Percentiles rank a stretch among this genome's conserved stretches.
phyloP scores from a whole-genome alignment of 2,113 vertebrate species.

The Otus sunia region DNA sequence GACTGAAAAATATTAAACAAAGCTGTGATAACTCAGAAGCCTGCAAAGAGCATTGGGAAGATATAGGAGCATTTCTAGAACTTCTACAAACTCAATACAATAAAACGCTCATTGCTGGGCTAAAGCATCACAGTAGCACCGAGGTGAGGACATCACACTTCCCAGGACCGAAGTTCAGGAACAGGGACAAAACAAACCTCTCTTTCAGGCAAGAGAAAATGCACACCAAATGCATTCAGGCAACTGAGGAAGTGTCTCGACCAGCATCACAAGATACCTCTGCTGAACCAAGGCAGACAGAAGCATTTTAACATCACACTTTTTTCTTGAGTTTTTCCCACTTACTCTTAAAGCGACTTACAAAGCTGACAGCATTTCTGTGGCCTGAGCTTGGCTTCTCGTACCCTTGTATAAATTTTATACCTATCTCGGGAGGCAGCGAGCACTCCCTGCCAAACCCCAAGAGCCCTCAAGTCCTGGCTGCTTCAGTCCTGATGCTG shows the following conservation, averaged over 20 bases:
- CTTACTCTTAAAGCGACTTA: neutral
- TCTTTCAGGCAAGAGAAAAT: neutral
- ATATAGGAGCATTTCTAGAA: neutral
- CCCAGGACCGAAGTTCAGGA: neutral
- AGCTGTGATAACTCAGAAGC: neutral
- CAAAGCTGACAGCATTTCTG: neutral
- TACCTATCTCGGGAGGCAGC: neutral
- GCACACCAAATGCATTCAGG: neutral
- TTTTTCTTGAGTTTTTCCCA: neutral
- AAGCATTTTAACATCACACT: neutral
- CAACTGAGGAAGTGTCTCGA: fast-evolving
- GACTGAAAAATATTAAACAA: neutral
- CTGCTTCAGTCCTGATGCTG: neutral
- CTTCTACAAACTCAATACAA: neutral
- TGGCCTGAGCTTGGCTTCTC: neutral
- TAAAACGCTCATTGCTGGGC: neutral
- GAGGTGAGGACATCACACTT: neutral
- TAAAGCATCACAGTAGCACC: neutral
- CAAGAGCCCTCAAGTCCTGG: neutral
- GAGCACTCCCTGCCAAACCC: neutral
- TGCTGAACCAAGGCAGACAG: neutral
- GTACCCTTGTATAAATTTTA: neutral
- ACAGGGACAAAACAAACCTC: neutral
- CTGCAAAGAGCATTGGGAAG: neutral
- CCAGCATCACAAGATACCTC: neutral